Base-by-base conservation (phyloP, 2,888 invertebrate species). In the Prosapia bicincta region DNA sequence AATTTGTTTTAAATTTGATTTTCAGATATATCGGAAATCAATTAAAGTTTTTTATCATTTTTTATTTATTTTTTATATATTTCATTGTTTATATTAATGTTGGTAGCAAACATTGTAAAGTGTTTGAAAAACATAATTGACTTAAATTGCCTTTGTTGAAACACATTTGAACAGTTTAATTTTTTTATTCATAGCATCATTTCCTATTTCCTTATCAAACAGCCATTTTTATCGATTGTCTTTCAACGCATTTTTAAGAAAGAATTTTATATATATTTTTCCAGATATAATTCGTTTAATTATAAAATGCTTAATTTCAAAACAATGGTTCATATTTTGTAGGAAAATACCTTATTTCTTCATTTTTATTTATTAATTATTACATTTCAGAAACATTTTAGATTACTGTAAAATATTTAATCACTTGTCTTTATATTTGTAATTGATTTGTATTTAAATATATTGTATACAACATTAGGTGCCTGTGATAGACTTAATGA, bases 341-440 rank as follows among this genome's bases (percentile, higher is more conserved):
- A 54, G 20, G 13, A 54, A 54, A 38, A 3, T 6, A n/a, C 54
- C 20, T 13, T 20, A 20, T 54, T 54, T 54, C 54, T 54, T n/a
- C 54, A 54, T 54, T 54, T 38, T 38, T 7, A 38, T 38, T 38
- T 7, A 38, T 38, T 38, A 15, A 38, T 10, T 10, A 38, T 3
- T 10, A 38, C 6, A 15, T 20, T 54, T 54, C n/a, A 54, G 54
- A 54, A 54, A 20, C 6, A 3, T 68, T 65, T 26, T 32, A 66
- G 69, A 74, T 74, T 65, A 74, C 74, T 76, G 76, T 72, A 76
- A 70, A 76, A 76, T 68, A 68, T 72, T 72, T 72, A 72, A 68
- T 76, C 70, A 71, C 71, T 75, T 67, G 75, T 75, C 69, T 72
- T 72, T 69, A 54, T 72, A 65, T 72, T 72, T 72, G 69, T 76